Conservation (phyloP, 2,113 vertebrate species). For the Ellobius talpinus region DNA sequence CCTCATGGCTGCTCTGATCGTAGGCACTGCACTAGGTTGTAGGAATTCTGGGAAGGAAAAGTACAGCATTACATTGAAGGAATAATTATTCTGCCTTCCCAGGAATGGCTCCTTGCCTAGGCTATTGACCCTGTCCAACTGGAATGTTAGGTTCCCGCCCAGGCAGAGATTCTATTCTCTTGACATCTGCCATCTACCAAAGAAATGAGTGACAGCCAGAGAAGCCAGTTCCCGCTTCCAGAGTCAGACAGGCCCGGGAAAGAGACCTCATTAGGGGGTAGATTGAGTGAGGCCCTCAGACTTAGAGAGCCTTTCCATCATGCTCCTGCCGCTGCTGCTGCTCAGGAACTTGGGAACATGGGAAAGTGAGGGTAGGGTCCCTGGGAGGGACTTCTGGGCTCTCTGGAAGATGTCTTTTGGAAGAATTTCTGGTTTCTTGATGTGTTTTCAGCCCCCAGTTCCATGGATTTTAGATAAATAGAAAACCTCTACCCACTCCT, state of each 20-base stretch:
- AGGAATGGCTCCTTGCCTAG: background rate
- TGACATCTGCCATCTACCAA: background rate
- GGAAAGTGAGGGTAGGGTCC: background rate
- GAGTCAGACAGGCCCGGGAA: no score
- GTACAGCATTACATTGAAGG: background rate
- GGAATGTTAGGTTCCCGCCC: background rate
- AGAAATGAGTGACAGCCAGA: background rate
- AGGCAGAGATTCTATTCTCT: background rate
- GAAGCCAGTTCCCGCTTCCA: background rate
- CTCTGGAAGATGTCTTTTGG: background rate
- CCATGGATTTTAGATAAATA: slow-evolving; percentile 65
- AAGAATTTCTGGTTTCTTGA: background rate
- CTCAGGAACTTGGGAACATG: background rate
- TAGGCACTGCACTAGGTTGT: background rate
- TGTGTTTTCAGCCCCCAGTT: background rate
- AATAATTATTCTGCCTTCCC: background rate
- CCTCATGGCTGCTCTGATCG: background rate
- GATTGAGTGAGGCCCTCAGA: background rate
- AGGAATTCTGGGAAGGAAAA: background rate
- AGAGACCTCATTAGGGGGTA: background rate
- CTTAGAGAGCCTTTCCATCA: no score
- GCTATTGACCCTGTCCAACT: background rate
- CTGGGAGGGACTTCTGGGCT: background rate
- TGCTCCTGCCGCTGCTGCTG: background rate
- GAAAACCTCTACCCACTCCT: background rate